Percentiles rank a stretch among this genome's conserved stretches.
phyloP scores from a whole-genome alignment of 2,797 vertebrate genomes.

The Neostethus bicornis region DNA sequence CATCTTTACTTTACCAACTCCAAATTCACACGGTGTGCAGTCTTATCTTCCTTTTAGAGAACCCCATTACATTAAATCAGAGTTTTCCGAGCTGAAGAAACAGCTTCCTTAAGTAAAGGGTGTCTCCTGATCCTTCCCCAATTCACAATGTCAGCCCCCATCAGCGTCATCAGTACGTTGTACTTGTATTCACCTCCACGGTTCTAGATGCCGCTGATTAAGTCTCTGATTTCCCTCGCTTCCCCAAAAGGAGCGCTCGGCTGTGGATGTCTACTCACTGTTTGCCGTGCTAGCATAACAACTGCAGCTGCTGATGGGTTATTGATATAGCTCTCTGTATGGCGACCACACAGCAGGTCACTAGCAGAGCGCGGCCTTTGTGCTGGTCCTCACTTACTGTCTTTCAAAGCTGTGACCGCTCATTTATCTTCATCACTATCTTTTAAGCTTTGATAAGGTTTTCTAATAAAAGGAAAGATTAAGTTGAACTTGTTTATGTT shows the following conservation, averaged over 20 bases:
- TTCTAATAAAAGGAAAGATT: too few species aligned
- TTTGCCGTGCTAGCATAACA: constrained; percentile 56
- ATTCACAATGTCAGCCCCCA: constrained; percentile 69
- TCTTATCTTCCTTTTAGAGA: constrained; percentile 44
- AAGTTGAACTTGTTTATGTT: too few species aligned
- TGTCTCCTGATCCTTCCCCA: constrained; percentile 70
- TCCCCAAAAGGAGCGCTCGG: constrained; percentile 49
- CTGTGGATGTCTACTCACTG: constrained; percentile 49
- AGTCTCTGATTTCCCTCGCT: constrained; percentile 56
- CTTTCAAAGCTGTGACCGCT: too few species aligned
- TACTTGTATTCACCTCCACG: constrained; percentile 60
- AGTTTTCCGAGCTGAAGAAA: constrained; percentile 65
- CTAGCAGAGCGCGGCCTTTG: background rate
- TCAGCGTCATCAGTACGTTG: constrained; percentile 65
- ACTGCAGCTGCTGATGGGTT: constrained; percentile 45
- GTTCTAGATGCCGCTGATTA: constrained; percentile 61
- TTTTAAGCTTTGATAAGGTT: too few species aligned
- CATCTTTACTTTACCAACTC: constrained; percentile 24
- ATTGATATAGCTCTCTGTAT: constrained; percentile 50
- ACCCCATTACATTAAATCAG: constrained; percentile 72
- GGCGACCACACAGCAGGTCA: constrained; percentile 20
- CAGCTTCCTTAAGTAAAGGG: constrained; percentile 68
- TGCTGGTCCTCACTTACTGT: background rate
- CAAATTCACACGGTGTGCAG: constrained; percentile 18
- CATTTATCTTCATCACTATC: too few species aligned